Conservation (phyloP, 2,888 invertebrate genomes). For the Chironomus tentans region DNA sequence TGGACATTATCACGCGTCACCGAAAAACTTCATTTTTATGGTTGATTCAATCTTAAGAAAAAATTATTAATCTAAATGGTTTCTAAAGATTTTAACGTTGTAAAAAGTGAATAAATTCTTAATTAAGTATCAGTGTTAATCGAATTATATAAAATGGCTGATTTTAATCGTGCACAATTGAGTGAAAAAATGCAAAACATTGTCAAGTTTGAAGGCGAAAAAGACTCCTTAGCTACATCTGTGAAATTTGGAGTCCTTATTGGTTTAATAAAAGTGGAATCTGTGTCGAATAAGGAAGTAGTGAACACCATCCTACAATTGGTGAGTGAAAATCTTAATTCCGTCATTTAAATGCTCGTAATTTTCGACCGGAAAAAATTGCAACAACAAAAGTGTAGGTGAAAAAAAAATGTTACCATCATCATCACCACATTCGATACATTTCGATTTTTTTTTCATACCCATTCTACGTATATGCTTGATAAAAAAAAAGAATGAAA, state of each 20-base stretch:
- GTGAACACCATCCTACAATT: constrained; percentile 18
- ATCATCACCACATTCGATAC: constrained; percentile 12
- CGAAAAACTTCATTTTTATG: constrained; percentile 12
- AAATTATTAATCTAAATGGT: constrained; percentile 8
- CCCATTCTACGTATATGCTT: neutral
- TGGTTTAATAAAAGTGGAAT: constrained; percentile 20
- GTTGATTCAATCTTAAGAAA: constrained; percentile 5
- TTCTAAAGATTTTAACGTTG: constrained; percentile 2
- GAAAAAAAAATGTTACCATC: constrained; percentile 4
- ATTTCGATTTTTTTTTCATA: constrained; percentile 13
- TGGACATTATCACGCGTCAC: neutral
- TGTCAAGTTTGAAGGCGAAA: constrained; percentile 18
- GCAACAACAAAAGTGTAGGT: constrained; percentile 22
- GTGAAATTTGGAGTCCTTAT: constrained; percentile 19
- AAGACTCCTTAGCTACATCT: constrained; percentile 2
- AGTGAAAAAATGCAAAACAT: constrained; percentile 25
- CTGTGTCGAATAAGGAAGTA: constrained; percentile 21
- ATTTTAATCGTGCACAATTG: constrained; percentile 1
- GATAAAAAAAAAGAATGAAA: neutral
- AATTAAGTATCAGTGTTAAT: neutral
- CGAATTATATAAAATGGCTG: constrained; percentile 14
- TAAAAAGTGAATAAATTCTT: constrained; percentile 15
- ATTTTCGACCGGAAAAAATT: neutral
- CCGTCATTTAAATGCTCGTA: neutral
- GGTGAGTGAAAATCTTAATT: constrained; percentile 7